phyloP scores from a whole-genome alignment of 2,797 vertebrate genomes.

The Sarcoramphus papa region DNA sequence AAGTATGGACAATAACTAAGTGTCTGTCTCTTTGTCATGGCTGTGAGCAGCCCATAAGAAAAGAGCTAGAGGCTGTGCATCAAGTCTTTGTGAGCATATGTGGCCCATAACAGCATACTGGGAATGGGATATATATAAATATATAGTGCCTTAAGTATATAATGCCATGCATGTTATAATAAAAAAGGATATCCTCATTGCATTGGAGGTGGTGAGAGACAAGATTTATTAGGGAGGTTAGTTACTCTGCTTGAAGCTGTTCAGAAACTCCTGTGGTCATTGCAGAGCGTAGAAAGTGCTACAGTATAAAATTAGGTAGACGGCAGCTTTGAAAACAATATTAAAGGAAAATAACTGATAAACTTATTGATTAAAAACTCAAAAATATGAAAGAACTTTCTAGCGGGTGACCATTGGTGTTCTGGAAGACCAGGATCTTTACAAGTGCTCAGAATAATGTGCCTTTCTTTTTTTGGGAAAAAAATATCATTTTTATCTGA shows the following conservation, averaged over 20 bases:
- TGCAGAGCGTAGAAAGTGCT: background rate
- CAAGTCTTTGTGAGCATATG: background rate
- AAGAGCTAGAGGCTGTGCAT: background rate
- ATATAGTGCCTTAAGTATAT: background rate
- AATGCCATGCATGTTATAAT: background rate
- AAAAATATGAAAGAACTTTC: background rate
- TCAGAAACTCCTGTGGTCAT: background rate
- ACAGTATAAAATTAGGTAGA: background rate
- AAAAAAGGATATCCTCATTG: background rate
- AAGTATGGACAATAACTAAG: background rate
- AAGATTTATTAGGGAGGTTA: background rate
- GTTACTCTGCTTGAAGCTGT: background rate
- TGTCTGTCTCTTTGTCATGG: background rate
- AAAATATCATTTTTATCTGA: background rate
- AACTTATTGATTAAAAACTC: background rate
- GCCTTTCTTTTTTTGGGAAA: accelerated
- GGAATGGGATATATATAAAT: background rate
- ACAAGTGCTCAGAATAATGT: background rate
- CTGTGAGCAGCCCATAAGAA: background rate
- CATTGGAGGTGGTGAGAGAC: background rate
- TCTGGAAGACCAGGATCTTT: background rate
- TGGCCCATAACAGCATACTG: background rate
- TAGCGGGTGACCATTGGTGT: background rate
- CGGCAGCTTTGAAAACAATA: background rate
- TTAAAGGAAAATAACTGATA: background rate